Base-by-base conservation (phyloP, 2,113 vertebrate genomes). In the Ptilorrhoa leucosticta region DNA sequence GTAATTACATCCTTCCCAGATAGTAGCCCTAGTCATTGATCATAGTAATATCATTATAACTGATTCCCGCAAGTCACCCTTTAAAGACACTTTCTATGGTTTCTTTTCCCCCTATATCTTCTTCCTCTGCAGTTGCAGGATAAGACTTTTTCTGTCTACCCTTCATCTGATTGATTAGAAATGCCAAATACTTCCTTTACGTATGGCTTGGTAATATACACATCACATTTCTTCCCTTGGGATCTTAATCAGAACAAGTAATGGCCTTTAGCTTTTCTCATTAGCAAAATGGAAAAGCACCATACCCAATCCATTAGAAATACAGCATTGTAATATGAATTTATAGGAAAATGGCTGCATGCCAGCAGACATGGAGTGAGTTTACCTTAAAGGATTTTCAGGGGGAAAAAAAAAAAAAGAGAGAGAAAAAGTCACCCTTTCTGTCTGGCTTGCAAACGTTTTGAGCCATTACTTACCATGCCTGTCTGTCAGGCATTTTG, bases 181-280 rank as follows among this genome's bases (percentile, higher is more conserved):
- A 37, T 96, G 82, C 77, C 71, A 79, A 79, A 65, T 87, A 61
- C 93, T 97, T 96, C 92, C 83, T 94, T 95, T 96, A 88, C 4
- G 42, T 93, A 90, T 77, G 93, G 88, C 89, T 66, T 90, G 48
- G 60, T 94, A 95, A 97, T 79, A 93, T 83, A 90, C 81, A 89
- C 81, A 95, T 97, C 91, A 83, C 95, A 90, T 96, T 97, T 93
- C 94, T 87, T 94, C 89, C 96, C 95, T 90, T 68, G 70, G 95
- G 97, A 97, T 98, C 97, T 98, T 98, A 98, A 98, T 98, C 98
- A 98, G 97, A 96, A 97, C 93, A 98, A 98, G 97, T 98, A 97
- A 94, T 98, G 97, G 97, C 97, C 98, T 98, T 99, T 98, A 98
- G 97, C 97, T 99, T 97, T 98, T 98, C 97, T 99, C 98, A 98